Conservation (phyloP, 2,113 vertebrate genomes). For the Lates calcarifer region DNA sequence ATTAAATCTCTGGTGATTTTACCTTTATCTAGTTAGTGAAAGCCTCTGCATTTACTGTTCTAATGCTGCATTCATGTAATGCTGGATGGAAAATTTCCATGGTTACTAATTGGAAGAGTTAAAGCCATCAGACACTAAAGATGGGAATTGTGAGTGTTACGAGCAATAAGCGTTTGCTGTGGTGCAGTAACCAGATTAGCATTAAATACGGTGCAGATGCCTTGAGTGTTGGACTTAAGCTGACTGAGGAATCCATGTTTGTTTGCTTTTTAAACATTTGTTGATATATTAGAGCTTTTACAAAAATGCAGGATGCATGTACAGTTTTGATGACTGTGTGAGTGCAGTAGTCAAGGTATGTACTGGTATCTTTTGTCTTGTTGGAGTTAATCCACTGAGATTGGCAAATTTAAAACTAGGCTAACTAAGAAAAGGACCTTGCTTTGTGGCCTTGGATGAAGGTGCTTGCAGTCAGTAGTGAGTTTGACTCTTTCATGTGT, state of each 20-base stretch:
- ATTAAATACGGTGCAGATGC: not conserved
- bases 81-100: not conserved
- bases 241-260: not conserved
- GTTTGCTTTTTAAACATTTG: not conserved
- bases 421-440: not conserved
- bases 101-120: not conserved
- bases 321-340: too few relatives aligned
- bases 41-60: not conserved
- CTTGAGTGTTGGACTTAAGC: not conserved
- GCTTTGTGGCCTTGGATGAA: not conserved
- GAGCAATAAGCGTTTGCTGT: not conserved
- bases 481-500: not conserved
- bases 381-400: not conserved
- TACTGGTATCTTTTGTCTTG: not conserved
- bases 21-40: not conserved
- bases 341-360: not conserved
- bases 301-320: too few relatives aligned
- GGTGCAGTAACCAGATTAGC: not conserved
- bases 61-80: not conserved
- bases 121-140: not conserved
- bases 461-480: not conserved
- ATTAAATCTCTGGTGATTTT: too few relatives aligned
- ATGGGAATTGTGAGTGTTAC: not conserved
- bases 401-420: not conserved
- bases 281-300: not conserved